Evolutionary conservation across 2,888 invertebrate species (phyloP).

Genomic region (Aphodius sticticus): DNA sequence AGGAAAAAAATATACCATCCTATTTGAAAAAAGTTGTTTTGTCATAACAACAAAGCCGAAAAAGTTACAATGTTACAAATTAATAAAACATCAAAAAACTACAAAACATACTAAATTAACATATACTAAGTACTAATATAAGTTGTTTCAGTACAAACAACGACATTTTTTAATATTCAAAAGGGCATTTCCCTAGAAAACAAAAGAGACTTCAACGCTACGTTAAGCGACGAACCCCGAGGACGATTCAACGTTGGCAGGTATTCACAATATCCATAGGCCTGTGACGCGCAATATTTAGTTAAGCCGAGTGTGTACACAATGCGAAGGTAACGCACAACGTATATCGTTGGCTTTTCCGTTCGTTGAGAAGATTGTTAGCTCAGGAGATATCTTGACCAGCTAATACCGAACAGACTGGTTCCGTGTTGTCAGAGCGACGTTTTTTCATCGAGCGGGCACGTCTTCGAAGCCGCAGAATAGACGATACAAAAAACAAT

Average conservation of each 20-base stretch:
- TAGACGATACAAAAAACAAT: neutral
- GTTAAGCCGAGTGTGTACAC: slow-evolving; percentile 28
- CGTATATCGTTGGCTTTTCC: slow-evolving; percentile 38
- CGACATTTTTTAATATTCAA: no score
- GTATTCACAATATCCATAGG: slow-evolving; percentile 9
- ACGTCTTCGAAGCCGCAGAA: neutral
- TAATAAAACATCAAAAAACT: no score
- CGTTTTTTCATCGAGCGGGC: neutral
- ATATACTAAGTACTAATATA: no score
- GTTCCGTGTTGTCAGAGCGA: neutral
- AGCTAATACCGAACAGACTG: neutral
- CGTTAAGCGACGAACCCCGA: neutral
- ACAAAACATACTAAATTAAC: no score
- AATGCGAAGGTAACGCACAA: neutral
- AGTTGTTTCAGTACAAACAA: no score
- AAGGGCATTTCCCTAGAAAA: no score
- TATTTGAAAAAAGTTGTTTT: no score
- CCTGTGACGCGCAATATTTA: slow-evolving; percentile 29
- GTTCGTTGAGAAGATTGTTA: slow-evolving; percentile 37
- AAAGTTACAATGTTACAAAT: no score
- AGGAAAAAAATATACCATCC: no score
- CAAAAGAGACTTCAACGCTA: slow-evolving; percentile 1
- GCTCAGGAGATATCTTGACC: slow-evolving; percentile 25
- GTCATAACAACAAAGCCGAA: no score
- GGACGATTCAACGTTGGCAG: neutral